Base-by-base conservation (phyloP, 2,797 vertebrate species). In the Phoeniculus purpureus region DNA sequence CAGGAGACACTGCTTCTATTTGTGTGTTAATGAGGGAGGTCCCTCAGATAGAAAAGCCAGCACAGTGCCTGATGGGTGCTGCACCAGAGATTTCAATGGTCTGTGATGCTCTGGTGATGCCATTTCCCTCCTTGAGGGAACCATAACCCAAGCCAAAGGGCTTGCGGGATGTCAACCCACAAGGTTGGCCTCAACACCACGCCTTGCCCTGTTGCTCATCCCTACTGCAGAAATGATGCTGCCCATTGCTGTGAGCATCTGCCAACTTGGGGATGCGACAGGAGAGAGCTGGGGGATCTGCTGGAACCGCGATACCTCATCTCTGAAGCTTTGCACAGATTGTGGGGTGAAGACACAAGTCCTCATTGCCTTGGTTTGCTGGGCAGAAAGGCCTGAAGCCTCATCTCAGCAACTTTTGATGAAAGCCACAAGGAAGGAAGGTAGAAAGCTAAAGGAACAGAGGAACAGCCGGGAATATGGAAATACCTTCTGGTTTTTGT, bases 301-400 rank as follows among this genome's bases (percentile, higher is more conserved):
- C 43, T 45, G 8, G 15, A 55, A 47, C 27, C 12, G 45, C 0
- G 5, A 10, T 12, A 10, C 7, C 64, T 29, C 6, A 1, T 3
- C 15, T 16, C 40, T 7, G 5, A 45, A 55, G 59, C 47, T 52
- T 12, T 18, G 37, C 59, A 16, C 6, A 18, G 32, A 40, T 14
- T 9, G 40, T n/a, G 59, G 66, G 59, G 20, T 25, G 27, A 54
- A 68, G 34, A 43, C 29, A 25, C 15, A 6, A 0, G 0, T 27
- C 34, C 32, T 48, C 2, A 1, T 15, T 1, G 1, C 25, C 18
- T 65, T 3, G 21, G 26, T 40, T 45, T 66, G 45, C 21, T 62
- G 37, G 12, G 61, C 58, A 59, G 37, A 62, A 71, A 31, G 48
- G 45, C 26, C 15, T 19, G 31, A 75, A 82, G 64, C 27, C 9